Evolutionary conservation across 2,888 invertebrate genomes (phyloP).

Genomic region (Drosophila subsilvestris): DNA sequence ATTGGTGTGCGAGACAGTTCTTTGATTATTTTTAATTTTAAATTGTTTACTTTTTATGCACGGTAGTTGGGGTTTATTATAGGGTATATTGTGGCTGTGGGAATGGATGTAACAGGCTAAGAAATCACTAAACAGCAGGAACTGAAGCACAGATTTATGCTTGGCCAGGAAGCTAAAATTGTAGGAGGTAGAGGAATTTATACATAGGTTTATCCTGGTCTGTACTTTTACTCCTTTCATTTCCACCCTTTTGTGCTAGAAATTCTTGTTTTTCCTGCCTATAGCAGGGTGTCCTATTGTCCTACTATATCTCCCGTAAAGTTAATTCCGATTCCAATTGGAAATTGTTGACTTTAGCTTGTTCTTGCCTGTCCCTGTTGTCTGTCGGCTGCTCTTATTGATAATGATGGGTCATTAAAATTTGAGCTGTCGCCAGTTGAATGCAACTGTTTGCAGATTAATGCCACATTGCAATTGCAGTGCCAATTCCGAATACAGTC

Average conservation of each 20-base stretch:
- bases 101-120: neutral
- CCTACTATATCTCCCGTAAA: neutral
- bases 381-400: slow-evolving; percentile 4
- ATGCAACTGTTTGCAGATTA: slow-evolving; percentile 35
- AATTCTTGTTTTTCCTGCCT: too few relatives aligned
- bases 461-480: slow-evolving; percentile 22
- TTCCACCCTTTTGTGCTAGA: too few relatives aligned
- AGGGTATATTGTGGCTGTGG: neutral
- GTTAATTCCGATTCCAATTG: neutral
- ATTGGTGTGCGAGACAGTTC: slow-evolving; percentile 2
- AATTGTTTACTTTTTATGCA: slow-evolving; percentile 32
- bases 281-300: neutral
- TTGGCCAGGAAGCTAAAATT: too few relatives aligned
- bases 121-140: too few relatives aligned
- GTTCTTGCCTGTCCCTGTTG: neutral
- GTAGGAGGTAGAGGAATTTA: too few relatives aligned
- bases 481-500: neutral
- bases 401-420: slow-evolving; percentile 47
- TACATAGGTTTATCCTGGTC: too few relatives aligned
- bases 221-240: too few relatives aligned
- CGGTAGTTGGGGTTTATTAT: neutral
- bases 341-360: neutral
- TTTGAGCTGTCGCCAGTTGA: slow-evolving; percentile 12
- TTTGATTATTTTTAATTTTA: slow-evolving; percentile 34
- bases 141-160: too few relatives aligned